Percentiles rank a stretch among this genome's conserved stretches.
These are phyloP conservation scores for Zapus hudsonius DNA, from an alignment of 2,113 vertebrate genomes.

Conservation along the genomic window DNA sequence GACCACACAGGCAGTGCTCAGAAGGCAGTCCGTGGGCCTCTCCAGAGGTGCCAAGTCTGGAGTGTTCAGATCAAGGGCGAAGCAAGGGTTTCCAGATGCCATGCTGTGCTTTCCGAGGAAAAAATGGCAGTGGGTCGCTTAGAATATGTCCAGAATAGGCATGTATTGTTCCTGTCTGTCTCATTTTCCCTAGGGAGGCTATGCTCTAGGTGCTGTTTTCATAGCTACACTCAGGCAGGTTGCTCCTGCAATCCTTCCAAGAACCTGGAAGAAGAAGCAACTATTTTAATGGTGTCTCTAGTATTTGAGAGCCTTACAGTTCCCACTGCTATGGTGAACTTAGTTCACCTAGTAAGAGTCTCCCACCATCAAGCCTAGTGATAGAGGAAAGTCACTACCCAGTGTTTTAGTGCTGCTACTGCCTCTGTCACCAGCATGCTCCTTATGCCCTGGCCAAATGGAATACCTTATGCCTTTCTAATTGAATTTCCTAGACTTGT, in stretches of 20 bases:
- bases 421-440: neutral
- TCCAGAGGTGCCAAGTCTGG: neutral
- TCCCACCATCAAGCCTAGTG: neutral
- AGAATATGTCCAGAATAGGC: neutral
- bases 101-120: neutral
- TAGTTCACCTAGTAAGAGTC: neutral
- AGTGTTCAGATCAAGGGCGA: neutral
- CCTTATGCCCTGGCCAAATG: neutral
- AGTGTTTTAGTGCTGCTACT: neutral
- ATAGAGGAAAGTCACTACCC: neutral
- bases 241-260: neutral
- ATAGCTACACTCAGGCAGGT: neutral
- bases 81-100: conserved; percentile 2
- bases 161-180: neutral
- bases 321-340: neutral
- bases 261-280: too few relatives aligned
- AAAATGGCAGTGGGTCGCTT: conserved; percentile 10
- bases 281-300: neutral
- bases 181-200: too few relatives aligned
- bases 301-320: neutral
- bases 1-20: neutral
- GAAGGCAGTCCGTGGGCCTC: neutral
- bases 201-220: neutral
- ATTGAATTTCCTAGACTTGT: neutral
- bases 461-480: neutral